A percentile compares a stretch with the other conserved stretches of the same genome.
Conservation (phyloP, 2,888 invertebrate genomes). For the Sarcophaga caerulescens region DNA sequence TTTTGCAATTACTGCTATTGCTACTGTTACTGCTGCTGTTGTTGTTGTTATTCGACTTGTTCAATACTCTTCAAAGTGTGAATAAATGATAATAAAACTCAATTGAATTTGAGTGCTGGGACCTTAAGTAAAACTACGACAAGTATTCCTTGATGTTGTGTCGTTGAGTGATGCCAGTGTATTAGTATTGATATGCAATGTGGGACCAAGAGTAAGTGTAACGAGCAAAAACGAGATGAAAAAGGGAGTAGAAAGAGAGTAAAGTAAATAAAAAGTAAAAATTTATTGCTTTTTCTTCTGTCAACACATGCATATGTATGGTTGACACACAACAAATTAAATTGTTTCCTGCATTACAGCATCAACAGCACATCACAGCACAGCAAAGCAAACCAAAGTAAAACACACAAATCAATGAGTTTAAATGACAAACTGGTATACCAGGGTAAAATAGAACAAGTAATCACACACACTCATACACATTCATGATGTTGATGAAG, state of each 20-base stretch:
- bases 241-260: no score
- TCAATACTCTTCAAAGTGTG: conserved; percentile 34
- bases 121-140: background rate
- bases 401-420: conserved; percentile 7
- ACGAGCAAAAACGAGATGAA: background rate
- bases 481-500: background rate
- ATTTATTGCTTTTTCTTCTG: conserved; percentile 58
- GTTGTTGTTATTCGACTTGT: conserved; percentile 17
- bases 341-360: conserved; percentile 42
- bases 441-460: background rate
- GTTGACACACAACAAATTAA: conserved; percentile 58
- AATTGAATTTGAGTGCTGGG: conserved; percentile 42
- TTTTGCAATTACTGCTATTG: background rate
- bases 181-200: background rate
- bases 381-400: background rate
- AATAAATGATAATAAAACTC: conserved; percentile 52
- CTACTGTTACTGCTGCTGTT: no score
- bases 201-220: background rate
- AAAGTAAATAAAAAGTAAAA: conserved; percentile 32
- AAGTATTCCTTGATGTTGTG: background rate
- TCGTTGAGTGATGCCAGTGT: background rate
- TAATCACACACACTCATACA: background rate
- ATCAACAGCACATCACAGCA: background rate
- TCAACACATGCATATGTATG: conserved; percentile 62
- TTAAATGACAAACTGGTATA: background rate